Percentiles rank a stretch among this genome's conserved stretches.
These are phyloP conservation scores for Protobothrops flavoviridis DNA, from an alignment of 2,113 vertebrate species.

Conservation along the genomic window DNA sequence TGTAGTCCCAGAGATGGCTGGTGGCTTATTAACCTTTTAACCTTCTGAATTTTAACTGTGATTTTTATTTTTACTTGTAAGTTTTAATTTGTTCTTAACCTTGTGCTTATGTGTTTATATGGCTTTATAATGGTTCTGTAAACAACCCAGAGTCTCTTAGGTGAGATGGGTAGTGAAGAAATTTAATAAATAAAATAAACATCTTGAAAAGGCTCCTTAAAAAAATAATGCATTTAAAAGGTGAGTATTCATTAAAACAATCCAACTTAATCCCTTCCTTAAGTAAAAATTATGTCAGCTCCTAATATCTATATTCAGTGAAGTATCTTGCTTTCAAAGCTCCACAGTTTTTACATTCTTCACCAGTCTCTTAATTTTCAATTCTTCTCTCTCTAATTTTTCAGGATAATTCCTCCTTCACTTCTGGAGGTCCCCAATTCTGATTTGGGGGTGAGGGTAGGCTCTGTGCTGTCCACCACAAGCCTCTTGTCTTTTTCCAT, in stretches of 20 bases:
- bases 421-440: neutral
- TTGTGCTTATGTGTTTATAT: neutral
- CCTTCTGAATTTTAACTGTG: neutral
- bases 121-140: neutral
- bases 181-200: neutral
- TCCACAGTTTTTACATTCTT: neutral
- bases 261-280: neutral
- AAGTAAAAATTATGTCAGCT: neutral
- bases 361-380: neutral
- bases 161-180: neutral
- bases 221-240: neutral
- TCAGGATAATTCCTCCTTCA: neutral
- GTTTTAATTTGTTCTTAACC: neutral
- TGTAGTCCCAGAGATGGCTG: neutral
- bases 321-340: neutral
- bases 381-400: neutral
- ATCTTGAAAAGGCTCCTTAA: neutral
- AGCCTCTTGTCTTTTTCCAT: neutral
- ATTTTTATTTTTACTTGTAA: neutral
- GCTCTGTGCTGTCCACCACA: neutral
- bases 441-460: neutral
- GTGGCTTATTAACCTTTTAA: neutral
- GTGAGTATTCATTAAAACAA: neutral
- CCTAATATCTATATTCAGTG: neutral
- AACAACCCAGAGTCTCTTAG: neutral